Conservation (phyloP, 2,797 vertebrate genomes). For the Champsocephalus esox region DNA sequence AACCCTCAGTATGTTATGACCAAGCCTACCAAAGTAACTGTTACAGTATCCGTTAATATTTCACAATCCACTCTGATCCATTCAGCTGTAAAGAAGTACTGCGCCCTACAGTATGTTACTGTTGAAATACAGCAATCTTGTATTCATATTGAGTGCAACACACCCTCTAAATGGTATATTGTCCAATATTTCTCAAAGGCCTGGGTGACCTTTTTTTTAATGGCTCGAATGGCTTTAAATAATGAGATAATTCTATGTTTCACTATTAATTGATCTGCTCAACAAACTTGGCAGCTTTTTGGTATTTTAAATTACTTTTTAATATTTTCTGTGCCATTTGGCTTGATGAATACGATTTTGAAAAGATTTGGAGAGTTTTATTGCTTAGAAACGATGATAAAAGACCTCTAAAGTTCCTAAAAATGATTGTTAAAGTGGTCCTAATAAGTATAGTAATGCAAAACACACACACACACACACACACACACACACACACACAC, state of each 20-base stretch:
- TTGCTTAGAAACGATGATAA: not conserved
- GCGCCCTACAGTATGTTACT: not conserved
- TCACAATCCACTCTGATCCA: not conserved
- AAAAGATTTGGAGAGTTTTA: no score
- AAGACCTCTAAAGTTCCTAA: not conserved
- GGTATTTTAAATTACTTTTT: not conserved
- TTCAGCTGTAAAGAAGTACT: not conserved
- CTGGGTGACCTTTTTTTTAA: not conserved
- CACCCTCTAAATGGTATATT: not conserved
- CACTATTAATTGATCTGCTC: not conserved
- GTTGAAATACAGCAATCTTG: not conserved
- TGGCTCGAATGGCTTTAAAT: not conserved
- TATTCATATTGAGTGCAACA: not conserved
- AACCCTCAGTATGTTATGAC: not conserved
- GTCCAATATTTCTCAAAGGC: no score
- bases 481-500: slow-evolving; percentile 54
- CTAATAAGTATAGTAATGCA: slow-evolving; percentile 52
- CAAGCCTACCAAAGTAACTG: not conserved
- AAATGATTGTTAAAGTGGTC: slow-evolving; percentile 2
- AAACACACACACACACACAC: slow-evolving; percentile 14
- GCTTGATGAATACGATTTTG: not conserved
- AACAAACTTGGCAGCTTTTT: not conserved
- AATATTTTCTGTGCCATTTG: not conserved
- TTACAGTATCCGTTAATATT: not conserved
- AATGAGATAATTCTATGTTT: no score